Conservation (phyloP, 2,113 vertebrate genomes). For the Heloderma charlesbogerti region DNA sequence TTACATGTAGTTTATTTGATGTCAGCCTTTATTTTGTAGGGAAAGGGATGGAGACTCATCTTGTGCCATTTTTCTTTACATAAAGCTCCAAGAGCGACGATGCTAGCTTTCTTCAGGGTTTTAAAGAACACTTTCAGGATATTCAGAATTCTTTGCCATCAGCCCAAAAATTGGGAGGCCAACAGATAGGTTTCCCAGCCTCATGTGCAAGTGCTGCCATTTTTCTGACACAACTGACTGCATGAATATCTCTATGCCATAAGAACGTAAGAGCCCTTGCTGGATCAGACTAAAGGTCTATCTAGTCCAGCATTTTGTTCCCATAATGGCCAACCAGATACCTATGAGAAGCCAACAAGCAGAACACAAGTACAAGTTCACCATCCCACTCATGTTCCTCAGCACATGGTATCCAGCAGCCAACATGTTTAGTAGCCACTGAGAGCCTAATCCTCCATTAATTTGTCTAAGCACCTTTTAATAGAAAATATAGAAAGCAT, state of each 20-base stretch:
- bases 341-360: too few species aligned
- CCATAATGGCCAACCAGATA: too few species aligned
- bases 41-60: not conserved
- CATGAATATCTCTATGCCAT: not conserved
- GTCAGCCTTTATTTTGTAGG: not conserved
- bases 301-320: too few species aligned
- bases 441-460: too few species aligned
- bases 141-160: not conserved
- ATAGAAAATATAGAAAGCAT: too few species aligned
- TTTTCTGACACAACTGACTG: not conserved
- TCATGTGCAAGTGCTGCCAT: not conserved
- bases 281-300: too few species aligned
- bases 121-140: not conserved
- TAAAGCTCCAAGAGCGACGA: not conserved
- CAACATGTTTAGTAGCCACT: too few species aligned
- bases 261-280: too few species aligned
- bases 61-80: not conserved
- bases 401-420: too few species aligned
- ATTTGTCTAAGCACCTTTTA: too few species aligned
- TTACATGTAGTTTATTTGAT: constrained; percentile 21
- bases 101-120: not conserved
- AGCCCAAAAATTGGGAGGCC: not conserved
- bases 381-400: too few species aligned
- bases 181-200: not conserved
- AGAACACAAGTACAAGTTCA: too few species aligned